These are phyloP conservation scores for Brassicogethes aeneus DNA, from an alignment of 2,888 invertebrate species.

Conservation along the genomic window DNA sequence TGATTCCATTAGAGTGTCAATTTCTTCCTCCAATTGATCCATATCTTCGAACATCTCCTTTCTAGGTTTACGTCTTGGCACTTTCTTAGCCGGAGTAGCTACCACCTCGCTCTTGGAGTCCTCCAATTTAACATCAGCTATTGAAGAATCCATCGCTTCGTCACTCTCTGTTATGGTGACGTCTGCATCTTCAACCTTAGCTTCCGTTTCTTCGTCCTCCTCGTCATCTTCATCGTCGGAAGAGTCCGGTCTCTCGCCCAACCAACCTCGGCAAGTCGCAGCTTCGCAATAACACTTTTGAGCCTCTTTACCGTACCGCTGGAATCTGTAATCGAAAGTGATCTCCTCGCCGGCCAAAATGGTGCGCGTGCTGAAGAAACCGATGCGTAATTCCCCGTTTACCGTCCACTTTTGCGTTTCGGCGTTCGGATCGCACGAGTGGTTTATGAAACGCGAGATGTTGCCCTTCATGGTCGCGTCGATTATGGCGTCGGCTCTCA, in stretches of 20 bases:
- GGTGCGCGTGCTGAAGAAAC: slow-evolving; percentile 86
- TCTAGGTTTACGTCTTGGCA: slow-evolving; percentile 31
- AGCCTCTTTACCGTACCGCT: slow-evolving; percentile 92
- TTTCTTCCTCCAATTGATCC: slow-evolving; percentile 77
- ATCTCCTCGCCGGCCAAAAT: slow-evolving; percentile 88
- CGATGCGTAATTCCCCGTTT: slow-evolving; percentile 86
- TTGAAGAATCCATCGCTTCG: slow-evolving; percentile 24
- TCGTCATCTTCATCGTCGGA: slow-evolving; percentile 53
- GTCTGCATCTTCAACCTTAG: slow-evolving; percentile 11
- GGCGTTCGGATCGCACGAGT: slow-evolving; percentile 97
- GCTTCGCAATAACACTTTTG: slow-evolving; percentile 94
- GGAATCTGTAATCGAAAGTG: slow-evolving; percentile 98
- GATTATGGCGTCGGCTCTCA: slow-evolving; percentile 87
- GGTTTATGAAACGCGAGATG: slow-evolving; percentile 95
- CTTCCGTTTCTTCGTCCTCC: slow-evolving; percentile 37
- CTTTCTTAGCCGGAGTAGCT: slow-evolving; percentile 15
- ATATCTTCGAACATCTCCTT: slow-evolving; percentile 54
- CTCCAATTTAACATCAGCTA: slow-evolving; percentile 10
- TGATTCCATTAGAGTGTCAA: slow-evolving; percentile 65
- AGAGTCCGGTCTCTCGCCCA: slow-evolving; percentile 80
- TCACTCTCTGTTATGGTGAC: slow-evolving; percentile 38
- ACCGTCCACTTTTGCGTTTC: slow-evolving; percentile 98
- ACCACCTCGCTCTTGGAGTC: slow-evolving; percentile 12
- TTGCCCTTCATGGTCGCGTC: slow-evolving; percentile 94
- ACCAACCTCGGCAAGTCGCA: slow-evolving; percentile 85